Evolutionary conservation across 2,797 vertebrate genomes (phyloP), one percentile per base, ranked within the genome.

Genomic region (Sarcoramphus papa): DNA sequence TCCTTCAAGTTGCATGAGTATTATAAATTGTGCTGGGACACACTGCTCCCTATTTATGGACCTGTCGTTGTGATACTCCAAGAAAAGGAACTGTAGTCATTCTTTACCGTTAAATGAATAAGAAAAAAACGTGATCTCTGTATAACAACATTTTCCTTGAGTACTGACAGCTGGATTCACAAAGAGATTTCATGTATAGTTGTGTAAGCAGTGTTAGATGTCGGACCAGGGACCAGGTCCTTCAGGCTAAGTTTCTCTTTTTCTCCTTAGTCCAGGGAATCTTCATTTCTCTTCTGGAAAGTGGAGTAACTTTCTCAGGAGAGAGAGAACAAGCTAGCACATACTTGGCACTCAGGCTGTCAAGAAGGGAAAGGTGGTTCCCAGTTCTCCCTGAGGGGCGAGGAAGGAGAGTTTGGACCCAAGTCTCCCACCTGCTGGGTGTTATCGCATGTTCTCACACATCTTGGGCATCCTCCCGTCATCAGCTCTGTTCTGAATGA

Each of bases 31-130:
- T 75, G 25, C 72, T 79, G 75, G 88, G 86, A 72, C 57, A 65
- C 50, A 10, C 57, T 80, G 53, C 86, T 89, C 85, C 78, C 81
- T 94, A 43, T 91, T 93, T 93, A 88, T 95, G 91, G 87, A 72
- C 3, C 10, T 87, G 60, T 43, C 74, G 59, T 64, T 80, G 48
- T 80, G 18, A n/a, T 64, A 76, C n/a, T 78, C 88, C 69, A 78
- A 12, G 78, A 37, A 75, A 91, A 94, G 86, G 53, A 70, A 33
- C 60, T 74, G 25, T 68, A 88, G 68, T 83, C 62, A 56, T 85
- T 60, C 65, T 83, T 90, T 68, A 28, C 88, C 81, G 56, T 92
- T 45, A 77, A 57, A 69, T 56, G 35, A 69, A 53, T 45, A 37
- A 68, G 56, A 60, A 51, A 41, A 84, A 94, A 54, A 27, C 16